phyloP scores from a whole-genome alignment of 2,888 invertebrate species.

The Conchocele bisecta region DNA sequence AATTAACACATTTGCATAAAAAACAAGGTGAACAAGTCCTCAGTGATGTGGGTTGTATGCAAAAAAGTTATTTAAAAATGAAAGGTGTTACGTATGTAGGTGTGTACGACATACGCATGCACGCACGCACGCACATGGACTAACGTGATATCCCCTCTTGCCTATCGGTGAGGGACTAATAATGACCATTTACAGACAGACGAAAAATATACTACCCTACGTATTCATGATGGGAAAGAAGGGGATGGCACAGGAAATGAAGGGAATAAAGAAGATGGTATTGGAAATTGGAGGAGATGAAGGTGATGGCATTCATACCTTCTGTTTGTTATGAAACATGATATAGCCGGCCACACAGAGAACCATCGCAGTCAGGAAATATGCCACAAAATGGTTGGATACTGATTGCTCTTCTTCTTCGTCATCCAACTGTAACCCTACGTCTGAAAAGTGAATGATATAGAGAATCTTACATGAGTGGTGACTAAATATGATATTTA shows the following conservation, averaged over 20 bases:
- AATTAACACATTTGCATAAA: no score
- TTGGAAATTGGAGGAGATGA: not conserved
- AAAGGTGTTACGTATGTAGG: no score
- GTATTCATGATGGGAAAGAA: no score
- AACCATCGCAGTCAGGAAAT: conserved; percentile 87
- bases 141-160: no score
- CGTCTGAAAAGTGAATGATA: no score
- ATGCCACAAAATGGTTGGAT: conserved; percentile 86
- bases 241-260: not conserved
- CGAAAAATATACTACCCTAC: no score
- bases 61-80: no score
- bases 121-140: not conserved
- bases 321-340: conserved; percentile 87
- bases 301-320: conserved; percentile 81
- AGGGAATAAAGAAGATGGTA: not conserved
- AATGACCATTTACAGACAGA: no score
- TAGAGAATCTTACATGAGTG: no score
- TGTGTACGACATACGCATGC: not conserved
- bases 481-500: no score
- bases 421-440: not conserved
- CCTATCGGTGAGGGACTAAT: no score
- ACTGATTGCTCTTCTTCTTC: conserved; percentile 16
- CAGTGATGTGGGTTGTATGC: not conserved
- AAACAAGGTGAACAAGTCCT: no score
- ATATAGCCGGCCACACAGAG: conserved; percentile 87